phyloP scores from a whole-genome alignment of 2,797 vertebrate genomes.

The Oreochromis mossambicus region DNA sequence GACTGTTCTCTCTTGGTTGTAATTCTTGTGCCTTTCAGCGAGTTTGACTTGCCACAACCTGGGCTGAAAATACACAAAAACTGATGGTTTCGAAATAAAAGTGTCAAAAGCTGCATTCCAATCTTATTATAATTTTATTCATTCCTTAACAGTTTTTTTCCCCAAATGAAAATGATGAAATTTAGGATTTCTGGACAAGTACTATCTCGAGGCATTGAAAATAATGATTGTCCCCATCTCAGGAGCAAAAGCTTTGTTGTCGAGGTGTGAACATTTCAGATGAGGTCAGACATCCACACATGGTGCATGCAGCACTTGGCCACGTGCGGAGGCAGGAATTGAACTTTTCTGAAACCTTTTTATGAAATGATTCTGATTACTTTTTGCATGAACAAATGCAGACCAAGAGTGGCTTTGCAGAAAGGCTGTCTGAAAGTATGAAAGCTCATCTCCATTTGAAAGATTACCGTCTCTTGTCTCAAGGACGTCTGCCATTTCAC shows the following conservation, averaged over 20 bases:
- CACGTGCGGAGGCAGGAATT: not conserved
- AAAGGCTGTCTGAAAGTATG: not conserved
- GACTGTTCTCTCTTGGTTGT: slow-evolving; percentile 31
- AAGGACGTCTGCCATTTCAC: not conserved
- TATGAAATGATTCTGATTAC: not conserved
- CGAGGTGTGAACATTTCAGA: not conserved
- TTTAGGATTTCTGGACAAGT: not conserved
- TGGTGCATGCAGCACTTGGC: not conserved
- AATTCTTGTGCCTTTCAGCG: slow-evolving; percentile 24
- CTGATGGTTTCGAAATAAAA: not conserved
- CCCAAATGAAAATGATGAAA: not conserved
- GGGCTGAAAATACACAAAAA: not conserved
- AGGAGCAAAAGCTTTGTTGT: not conserved
- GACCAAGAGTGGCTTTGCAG: not conserved
- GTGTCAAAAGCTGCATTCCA: not conserved
- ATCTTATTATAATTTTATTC: not conserved
- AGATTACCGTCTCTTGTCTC: not conserved
- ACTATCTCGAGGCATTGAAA: not conserved
- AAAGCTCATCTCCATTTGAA: not conserved
- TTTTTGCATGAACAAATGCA: not conserved
- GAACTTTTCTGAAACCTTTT: not conserved
- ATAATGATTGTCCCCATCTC: not conserved
- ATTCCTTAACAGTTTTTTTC: not conserved
- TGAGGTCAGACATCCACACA: not conserved
- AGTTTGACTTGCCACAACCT: not conserved